Base-by-base conservation (phyloP, 2,888 invertebrate species). In the Agrochola circellaris region DNA sequence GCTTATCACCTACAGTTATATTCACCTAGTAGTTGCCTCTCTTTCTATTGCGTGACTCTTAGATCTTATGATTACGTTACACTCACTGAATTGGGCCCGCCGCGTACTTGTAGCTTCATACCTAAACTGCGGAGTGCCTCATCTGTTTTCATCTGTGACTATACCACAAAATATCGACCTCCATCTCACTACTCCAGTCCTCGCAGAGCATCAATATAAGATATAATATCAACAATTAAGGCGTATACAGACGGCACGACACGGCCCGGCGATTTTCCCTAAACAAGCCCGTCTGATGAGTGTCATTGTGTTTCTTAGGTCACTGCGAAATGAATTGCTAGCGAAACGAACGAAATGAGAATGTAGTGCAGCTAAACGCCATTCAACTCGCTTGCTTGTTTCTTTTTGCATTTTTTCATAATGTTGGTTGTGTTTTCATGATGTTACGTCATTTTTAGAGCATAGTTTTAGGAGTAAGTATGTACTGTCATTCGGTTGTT, bases 251-350 rank as follows among this genome's bases (percentile, higher is more conserved):
- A 90, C 88, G 83, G 62, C 84, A 51, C 67, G 86, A 85, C 73
- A 73, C 78, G 86, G 82, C 87, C 87, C 87, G 88, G 76, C 90
- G 88, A 87, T 90, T 93, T 94, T 93, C 84, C 89, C 92, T 92
- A 94, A 95, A 95, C 96, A 96, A 96, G 96, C 94, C 95, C 76
- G 90, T 78, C 92, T 96, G 96, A 96, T 96, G 96, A 96, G 93
- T 90, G 90, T 75, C 85, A 95, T 96, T 96, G 95, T 96, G 91
- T 79, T 84, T 75, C 78, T 80, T 79, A 84, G 88, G 87, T 87
- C 88, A 88, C 70, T 84, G 78, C 77, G 76, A 85, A 83, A 85
- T 88, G 89, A 88, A 87, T 77, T 78, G 86, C 82, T 66, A 73
- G 79, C 60, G 67, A 83, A 85, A 83, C 67, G 86, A 82, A 83